Evolutionary conservation across 2,888 invertebrate genomes (phyloP).

Genomic region (Balanococcus diminutus): DNA sequence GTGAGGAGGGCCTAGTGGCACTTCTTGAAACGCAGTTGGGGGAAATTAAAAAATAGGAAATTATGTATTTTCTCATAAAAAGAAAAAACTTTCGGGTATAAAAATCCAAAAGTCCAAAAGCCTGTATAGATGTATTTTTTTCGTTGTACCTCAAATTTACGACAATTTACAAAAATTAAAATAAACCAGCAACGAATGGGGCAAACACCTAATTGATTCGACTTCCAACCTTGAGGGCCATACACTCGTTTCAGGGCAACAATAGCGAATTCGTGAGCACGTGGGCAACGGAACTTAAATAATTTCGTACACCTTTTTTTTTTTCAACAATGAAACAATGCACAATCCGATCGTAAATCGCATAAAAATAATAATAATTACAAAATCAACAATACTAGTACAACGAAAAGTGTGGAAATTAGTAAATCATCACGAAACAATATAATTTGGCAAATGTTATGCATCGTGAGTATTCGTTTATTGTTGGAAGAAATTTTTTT

Average conservation of each 20-base stretch:
- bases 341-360: slow-evolving; percentile 20
- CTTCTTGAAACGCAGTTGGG: too few relatives aligned
- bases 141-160: too few relatives aligned
- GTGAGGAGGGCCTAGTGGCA: too few relatives aligned
- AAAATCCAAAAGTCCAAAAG: neutral
- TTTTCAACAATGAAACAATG: slow-evolving; percentile 33
- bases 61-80: too few relatives aligned
- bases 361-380: slow-evolving; percentile 17
- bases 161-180: too few relatives aligned
- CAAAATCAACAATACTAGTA: slow-evolving; percentile 32
- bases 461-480: slow-evolving; percentile 14
- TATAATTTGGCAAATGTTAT: slow-evolving; percentile 18
- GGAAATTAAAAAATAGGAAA: too few relatives aligned
- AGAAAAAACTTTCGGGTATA: too few relatives aligned
- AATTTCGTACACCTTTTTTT: neutral
- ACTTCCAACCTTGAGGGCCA: neutral
- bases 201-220: neutral
- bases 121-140: neutral
- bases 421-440: slow-evolving; percentile 12
- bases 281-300: neutral
- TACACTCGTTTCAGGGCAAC: neutral
- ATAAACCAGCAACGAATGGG: too few relatives aligned
- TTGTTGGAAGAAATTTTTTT: slow-evolving; percentile 9
- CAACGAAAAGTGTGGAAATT: slow-evolving; percentile 7
- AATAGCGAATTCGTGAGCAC: neutral